A percentile compares a stretch with the other conserved stretches of the same genome.
These are phyloP conservation scores for Egretta garzetta DNA, from an alignment of 2,113 vertebrate species.

Conservation along the genomic window DNA sequence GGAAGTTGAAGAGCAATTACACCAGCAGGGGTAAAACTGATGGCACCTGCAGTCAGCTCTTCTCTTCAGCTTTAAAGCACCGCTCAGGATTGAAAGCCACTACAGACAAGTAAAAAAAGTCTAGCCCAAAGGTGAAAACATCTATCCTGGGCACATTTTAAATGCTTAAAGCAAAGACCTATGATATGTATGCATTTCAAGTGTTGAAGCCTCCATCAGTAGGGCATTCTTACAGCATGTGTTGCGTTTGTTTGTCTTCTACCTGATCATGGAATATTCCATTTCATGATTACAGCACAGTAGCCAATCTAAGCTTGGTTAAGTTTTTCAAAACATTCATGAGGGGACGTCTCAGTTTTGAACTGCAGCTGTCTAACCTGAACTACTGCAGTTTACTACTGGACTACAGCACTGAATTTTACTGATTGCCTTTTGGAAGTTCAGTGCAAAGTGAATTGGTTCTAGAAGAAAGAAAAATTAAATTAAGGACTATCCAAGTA, in stretches of 20 bases:
- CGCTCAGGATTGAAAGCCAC: background rate
- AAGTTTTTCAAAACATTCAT: background rate
- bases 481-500: background rate
- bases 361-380: background rate
- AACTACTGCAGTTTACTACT: background rate
- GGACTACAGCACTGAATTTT: background rate
- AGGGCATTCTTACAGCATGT: fast-evolving
- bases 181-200: background rate
- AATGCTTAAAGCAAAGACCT: background rate
- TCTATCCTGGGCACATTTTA: background rate
- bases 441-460: background rate
- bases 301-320: background rate
- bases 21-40: background rate
- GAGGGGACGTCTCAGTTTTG: background rate
- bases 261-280: background rate
- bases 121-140: background rate
- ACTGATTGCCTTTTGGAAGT: background rate
- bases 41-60: background rate
- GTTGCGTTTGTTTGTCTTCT: background rate
- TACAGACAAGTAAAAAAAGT: background rate
- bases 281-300: background rate
- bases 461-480: background rate
- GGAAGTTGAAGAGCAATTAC: background rate
- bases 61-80: background rate
- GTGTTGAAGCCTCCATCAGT: background rate